Conservation (phyloP, 2,797 vertebrate species). For the Ceryle rudis region DNA sequence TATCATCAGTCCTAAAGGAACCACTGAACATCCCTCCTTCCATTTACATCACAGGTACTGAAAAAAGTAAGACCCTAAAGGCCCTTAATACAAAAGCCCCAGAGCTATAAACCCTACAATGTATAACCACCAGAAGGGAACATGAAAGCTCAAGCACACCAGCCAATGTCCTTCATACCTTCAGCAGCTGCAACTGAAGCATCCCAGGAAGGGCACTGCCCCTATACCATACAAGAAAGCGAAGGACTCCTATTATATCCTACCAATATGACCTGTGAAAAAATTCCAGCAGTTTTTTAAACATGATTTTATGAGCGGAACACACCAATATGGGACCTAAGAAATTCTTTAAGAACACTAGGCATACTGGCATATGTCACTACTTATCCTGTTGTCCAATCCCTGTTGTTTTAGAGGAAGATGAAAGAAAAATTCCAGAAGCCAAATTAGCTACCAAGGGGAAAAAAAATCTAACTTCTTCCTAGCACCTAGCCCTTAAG, state of each 20-base stretch:
- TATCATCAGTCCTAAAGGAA: not conserved
- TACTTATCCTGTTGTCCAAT: not conserved
- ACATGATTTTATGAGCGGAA: not conserved
- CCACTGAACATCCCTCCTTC: not conserved
- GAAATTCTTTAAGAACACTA: not conserved
- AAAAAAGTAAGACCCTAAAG: not conserved
- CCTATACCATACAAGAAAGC: not conserved
- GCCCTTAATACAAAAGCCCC: not conserved
- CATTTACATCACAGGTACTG: not conserved
- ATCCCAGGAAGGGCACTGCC: not conserved
- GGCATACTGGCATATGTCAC: not conserved
- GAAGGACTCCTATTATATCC: not conserved
- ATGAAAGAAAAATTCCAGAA: not conserved
- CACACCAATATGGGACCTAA: not conserved
- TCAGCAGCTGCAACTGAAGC: not conserved
- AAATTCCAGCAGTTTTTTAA: not conserved
- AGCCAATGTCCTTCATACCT: not conserved
- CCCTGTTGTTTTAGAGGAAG: not conserved
- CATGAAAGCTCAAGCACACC: not conserved
- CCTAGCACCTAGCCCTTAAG: not conserved
- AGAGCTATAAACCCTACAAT: not conserved
- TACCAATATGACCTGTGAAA: not conserved
- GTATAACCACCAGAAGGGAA: not conserved
- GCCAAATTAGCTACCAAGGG: not conserved
- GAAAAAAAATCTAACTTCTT: not conserved